phyloP scores from a whole-genome alignment of 2,113 vertebrate species.

The Nestor notabilis region DNA sequence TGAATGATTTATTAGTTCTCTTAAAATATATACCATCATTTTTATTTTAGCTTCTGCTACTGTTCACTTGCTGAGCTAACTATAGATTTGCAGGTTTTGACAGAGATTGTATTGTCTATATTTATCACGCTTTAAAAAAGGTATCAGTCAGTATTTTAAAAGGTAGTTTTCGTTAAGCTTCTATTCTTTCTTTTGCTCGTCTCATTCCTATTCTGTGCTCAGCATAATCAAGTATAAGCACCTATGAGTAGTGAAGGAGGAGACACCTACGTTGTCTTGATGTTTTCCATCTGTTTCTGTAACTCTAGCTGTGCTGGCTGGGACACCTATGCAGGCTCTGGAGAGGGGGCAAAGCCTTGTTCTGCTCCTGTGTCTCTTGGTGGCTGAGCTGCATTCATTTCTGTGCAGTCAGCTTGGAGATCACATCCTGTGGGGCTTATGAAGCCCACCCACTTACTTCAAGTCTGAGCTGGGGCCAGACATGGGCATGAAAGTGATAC shows the following conservation, averaged over 20 bases:
- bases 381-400: fast-evolving
- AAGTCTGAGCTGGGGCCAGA: neutral
- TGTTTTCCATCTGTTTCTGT: neutral
- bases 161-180: conserved; percentile 4
- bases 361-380: neutral
- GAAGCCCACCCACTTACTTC: fast-evolving
- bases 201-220: neutral
- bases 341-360: neutral
- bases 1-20: conserved; percentile 62
- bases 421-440: fast-evolving
- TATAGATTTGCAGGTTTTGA: conserved; percentile 4
- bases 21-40: conserved; percentile 26
- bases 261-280: fast-evolving
- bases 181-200: neutral
- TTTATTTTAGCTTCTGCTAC: conserved; percentile 15
- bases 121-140: neutral
- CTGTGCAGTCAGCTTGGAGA: neutral
- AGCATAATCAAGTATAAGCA: neutral
- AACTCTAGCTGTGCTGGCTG: neutral
- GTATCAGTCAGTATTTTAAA: neutral
- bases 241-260: neutral
- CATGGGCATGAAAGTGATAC: neutral
- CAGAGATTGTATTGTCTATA: neutral
- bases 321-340: neutral
- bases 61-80: conserved; percentile 21